Conservation (phyloP, 2,113 vertebrate genomes). For the Corynorhinus townsendii region DNA sequence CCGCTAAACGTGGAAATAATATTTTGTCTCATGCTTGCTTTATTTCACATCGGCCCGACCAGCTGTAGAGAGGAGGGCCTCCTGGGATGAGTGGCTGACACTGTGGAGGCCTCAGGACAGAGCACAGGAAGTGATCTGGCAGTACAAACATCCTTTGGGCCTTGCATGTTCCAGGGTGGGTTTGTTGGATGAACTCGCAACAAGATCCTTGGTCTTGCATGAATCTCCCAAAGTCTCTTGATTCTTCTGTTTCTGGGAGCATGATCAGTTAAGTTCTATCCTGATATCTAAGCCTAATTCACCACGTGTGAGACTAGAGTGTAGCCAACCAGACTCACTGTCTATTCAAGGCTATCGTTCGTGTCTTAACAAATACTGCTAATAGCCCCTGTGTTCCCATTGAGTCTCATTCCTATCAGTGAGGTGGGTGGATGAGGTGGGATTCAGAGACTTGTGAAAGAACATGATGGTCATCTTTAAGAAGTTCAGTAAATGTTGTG, state of each 20-base stretch:
- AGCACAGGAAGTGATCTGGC: slow-evolving; percentile 38
- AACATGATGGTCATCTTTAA: not conserved
- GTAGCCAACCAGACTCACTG: not conserved
- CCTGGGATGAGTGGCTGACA: not conserved
- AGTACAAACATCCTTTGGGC: not conserved
- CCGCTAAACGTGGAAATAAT: not conserved
- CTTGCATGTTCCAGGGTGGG: not conserved
- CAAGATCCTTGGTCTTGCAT: not conserved
- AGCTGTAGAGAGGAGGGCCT: slow-evolving; percentile 4
- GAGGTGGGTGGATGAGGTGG: not conserved
- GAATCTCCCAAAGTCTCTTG: not conserved
- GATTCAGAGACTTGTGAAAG: not conserved
- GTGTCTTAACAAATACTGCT: not conserved
- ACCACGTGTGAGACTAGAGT: not conserved
- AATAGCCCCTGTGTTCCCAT: not conserved
- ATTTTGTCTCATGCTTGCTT: not conserved
- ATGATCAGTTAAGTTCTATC: not conserved
- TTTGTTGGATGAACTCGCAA: not conserved
- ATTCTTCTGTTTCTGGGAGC: not conserved
- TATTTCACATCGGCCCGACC: not conserved
- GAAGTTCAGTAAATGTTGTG: not conserved
- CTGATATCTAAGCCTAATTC: not conserved
- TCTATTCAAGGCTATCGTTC: not conserved
- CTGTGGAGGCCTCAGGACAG: not conserved
- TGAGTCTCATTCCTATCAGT: not conserved